Evolutionary conservation across 2,888 invertebrate species (phyloP).

Genomic region (Pasiphila rectangulata): DNA sequence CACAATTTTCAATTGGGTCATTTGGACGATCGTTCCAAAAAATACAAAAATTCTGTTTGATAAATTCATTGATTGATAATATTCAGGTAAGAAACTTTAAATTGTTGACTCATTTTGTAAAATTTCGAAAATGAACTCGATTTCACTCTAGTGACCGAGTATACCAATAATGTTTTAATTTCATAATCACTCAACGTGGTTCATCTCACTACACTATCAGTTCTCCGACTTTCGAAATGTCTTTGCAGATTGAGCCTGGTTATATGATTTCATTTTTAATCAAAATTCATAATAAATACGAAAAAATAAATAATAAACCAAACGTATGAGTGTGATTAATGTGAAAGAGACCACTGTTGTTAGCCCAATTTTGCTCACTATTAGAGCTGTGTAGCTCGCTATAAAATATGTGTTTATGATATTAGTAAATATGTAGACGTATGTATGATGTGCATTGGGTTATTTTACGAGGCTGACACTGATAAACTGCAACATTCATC

Average conservation of each 20-base stretch:
- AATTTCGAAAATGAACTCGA: no score
- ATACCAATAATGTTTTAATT: no score
- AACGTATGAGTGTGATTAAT: constrained; percentile 21
- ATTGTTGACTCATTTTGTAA: no score
- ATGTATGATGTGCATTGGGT: not conserved
- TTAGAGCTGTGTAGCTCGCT: not conserved
- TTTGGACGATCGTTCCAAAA: constrained; percentile 12
- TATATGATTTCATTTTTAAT: constrained; percentile 24
- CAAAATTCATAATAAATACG: constrained; percentile 19
- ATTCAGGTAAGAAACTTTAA: no score
- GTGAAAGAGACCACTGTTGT: constrained; percentile 21
- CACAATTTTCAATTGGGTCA: constrained; percentile 14
- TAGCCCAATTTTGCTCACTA: constrained; percentile 18
- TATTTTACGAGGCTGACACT: not conserved
- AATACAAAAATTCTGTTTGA: no score
- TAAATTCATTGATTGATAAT: no score
- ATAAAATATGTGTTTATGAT: not conserved
- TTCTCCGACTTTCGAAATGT: no score
- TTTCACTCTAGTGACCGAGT: no score
- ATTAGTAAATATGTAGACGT: not conserved
- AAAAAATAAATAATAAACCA: constrained; percentile 28
- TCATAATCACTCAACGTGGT: no score
- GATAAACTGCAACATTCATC: not conserved
- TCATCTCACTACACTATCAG: no score
- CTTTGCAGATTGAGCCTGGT: no score